Conservation (phyloP, 2,797 vertebrate species). For the Enteromius thamalakanensis region DNA sequence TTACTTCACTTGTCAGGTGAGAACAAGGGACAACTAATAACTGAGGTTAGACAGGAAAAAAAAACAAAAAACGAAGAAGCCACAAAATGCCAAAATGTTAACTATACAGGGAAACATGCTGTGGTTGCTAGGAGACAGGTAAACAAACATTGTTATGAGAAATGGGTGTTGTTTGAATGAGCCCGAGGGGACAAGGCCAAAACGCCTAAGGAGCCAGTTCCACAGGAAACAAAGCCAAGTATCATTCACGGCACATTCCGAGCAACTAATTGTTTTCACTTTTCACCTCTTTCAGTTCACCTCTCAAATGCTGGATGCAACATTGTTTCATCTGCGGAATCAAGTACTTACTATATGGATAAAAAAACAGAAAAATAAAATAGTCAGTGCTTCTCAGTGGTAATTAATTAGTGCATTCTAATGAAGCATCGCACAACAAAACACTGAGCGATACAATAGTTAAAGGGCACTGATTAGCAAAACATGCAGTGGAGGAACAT, state of each 20-base stretch:
- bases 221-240: conserved; percentile 76
- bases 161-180: conserved; percentile 75
- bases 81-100: conserved; percentile 46
- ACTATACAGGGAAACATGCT: conserved; percentile 70
- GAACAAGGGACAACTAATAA: conserved; percentile 75
- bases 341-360: background rate
- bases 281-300: conserved; percentile 53
- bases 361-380: too few species aligned
- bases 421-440: background rate
- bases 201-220: conserved; percentile 75
- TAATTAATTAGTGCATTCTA: background rate
- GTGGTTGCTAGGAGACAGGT: conserved; percentile 72
- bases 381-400: background rate
- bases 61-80: conserved; percentile 31
- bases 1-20: conserved; percentile 65
- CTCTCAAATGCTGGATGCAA: conserved; percentile 11
- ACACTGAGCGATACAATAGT: background rate
- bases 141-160: conserved; percentile 76
- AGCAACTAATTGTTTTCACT: conserved; percentile 76
- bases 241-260: conserved; percentile 76
- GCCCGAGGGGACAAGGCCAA: conserved; percentile 77
- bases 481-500: background rate
- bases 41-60: conserved; percentile 35
- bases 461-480: background rate
- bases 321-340: background rate